phyloP scores from a whole-genome alignment of 2,113 vertebrate genomes.

The Zingel zingel region DNA sequence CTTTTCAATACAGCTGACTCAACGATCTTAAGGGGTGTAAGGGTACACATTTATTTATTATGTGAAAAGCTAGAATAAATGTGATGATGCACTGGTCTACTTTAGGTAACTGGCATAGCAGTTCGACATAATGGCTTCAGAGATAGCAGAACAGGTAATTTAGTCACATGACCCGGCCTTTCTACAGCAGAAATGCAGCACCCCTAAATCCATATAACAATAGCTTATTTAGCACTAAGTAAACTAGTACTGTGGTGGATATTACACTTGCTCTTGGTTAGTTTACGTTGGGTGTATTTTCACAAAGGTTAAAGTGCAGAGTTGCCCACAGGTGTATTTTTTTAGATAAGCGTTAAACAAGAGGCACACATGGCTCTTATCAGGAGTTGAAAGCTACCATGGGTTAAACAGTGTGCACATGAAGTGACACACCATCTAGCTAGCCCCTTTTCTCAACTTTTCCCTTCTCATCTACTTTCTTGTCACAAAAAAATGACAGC shows the following conservation, averaged over 20 bases:
- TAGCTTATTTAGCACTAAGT: neutral
- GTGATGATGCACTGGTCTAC: neutral
- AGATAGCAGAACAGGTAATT: slow-evolving; percentile 31
- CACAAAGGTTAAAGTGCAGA: slow-evolving; percentile 50
- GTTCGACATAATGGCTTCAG: slow-evolving; percentile 1
- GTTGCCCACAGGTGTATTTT: slow-evolving; percentile 46
- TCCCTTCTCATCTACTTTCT: neutral
- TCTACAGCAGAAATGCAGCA: slow-evolving; percentile 25
- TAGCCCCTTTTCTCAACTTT: slow-evolving; percentile 1
- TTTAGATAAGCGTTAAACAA: slow-evolving; percentile 56
- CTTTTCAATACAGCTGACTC: neutral
- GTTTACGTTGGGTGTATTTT: slow-evolving; percentile 33
- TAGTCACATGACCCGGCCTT: slow-evolving; percentile 22
- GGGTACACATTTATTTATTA: neutral
- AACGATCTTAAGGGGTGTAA: neutral
- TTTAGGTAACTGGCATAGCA: neutral
- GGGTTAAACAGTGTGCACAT: neutral
- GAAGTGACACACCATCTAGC: slow-evolving; percentile 8
- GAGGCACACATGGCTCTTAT: slow-evolving; percentile 48
- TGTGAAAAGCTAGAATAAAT: neutral
- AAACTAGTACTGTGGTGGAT: slow-evolving; percentile 15
- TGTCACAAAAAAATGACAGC: neutral
- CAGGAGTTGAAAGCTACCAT: slow-evolving; percentile 9
- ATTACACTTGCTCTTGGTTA: neutral
- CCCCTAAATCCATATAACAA: slow-evolving; percentile 42